Conservation (phyloP, 2,888 invertebrate species). For the Epsilonema sp. region DNA sequence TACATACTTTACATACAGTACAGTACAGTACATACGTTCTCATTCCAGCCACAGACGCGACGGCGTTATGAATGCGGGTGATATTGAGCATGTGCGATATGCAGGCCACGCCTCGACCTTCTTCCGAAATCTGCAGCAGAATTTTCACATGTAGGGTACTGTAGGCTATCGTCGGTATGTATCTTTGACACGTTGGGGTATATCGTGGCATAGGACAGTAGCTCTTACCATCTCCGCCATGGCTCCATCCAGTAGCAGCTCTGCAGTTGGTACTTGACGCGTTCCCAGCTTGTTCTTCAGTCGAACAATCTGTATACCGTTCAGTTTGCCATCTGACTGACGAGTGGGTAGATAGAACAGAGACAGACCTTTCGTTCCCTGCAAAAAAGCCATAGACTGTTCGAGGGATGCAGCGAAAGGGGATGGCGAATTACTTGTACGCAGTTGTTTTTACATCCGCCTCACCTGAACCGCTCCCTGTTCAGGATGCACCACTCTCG, state of each 20-base stretch:
- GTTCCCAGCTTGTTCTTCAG: conserved; percentile 42
- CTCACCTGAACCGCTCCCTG: conserved; percentile 21
- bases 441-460: too few relatives aligned
- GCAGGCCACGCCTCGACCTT: conserved; percentile 37
- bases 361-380: conserved; percentile 36
- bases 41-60: conserved; percentile 33
- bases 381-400: conserved; percentile 7
- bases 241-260: conserved; percentile 38
- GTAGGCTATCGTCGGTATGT: background rate
- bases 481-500: conserved; percentile 32
- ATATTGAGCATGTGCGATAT: conserved; percentile 39
- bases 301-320: conserved; percentile 37
- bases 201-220: background rate
- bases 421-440: too few relatives aligned
- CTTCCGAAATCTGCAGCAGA: conserved; percentile 30
- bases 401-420: too few relatives aligned
- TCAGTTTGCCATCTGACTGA: too few relatives aligned
- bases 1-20: background rate
- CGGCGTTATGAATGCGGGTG: conserved; percentile 38
- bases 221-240: conserved; percentile 28
- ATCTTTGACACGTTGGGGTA: background rate
- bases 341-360: conserved; percentile 38
- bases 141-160: conserved; percentile 5
- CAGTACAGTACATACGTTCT: conserved; percentile 26
- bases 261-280: conserved; percentile 40